Evolutionary conservation across 2,888 invertebrate genomes (phyloP).

Genomic region (Pandemis cinnamomeana): DNA sequence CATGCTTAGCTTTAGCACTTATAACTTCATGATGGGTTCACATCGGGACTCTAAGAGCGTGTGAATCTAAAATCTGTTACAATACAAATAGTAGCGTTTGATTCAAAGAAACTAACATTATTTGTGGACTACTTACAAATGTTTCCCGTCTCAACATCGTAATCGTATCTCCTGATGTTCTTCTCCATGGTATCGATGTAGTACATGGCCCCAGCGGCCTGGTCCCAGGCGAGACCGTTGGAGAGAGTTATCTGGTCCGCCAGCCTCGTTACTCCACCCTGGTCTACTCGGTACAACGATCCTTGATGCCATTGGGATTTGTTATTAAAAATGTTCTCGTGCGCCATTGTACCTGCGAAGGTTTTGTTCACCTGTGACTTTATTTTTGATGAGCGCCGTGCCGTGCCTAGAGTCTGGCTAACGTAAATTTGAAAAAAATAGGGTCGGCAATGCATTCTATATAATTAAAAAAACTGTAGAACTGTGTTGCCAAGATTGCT

Average conservation of each 20-base stretch:
- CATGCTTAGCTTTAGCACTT: too few species aligned
- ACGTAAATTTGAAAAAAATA: too few species aligned
- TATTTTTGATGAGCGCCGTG: too few species aligned
- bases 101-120: neutral
- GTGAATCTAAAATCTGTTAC: too few species aligned
- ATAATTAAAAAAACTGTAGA: too few species aligned
- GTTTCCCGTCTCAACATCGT: conserved; percentile 86
- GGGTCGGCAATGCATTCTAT: too few species aligned
- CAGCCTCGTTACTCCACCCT: conserved; percentile 53
- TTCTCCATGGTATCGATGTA: conserved; percentile 88
- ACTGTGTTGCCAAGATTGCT: too few species aligned
- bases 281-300: conserved; percentile 74
- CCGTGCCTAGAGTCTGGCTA: too few species aligned
- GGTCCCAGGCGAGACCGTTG: conserved; percentile 92
- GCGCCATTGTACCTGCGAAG: conserved; percentile 83
- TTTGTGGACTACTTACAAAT: conserved; percentile 77
- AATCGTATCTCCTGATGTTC: conserved; percentile 89
- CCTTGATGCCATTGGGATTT: conserved; percentile 69
- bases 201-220: conserved; percentile 86
- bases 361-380: too few species aligned
- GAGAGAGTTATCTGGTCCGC: conserved; percentile 83
- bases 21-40: too few species aligned
- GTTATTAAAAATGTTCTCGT: conserved; percentile 67
- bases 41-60: too few species aligned
- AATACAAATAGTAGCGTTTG: too few species aligned